Base-by-base conservation (phyloP, 2,797 vertebrate genomes). In the Lophius americanus region DNA sequence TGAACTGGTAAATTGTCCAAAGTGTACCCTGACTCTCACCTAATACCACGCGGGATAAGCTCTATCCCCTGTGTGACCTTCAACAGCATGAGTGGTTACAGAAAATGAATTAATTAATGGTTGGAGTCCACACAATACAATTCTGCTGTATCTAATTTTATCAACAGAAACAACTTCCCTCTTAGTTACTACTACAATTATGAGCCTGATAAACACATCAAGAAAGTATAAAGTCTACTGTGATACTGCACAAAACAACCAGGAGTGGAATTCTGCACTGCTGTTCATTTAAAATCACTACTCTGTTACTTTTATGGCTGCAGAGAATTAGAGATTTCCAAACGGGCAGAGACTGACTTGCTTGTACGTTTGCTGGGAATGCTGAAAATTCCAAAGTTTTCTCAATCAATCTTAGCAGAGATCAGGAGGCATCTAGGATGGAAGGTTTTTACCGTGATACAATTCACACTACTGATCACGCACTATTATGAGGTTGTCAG, bases 311-410 rank as follows among this genome's bases (percentile, higher is more conserved):
- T 23, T 8, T 1, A 47, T 4, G 14, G 52, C 58, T 68, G 63
- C 64, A 51, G 33, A 58, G 1, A 54, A 55, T 51, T 60, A 1
- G 13, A 56, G 32, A 42, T 55, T 36, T 37, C 47, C 38, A 42
- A 62, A 23, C 3, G n/a, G 48, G 3, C 5, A 0, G 32, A 55
- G 14, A 42, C 32, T 64, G 44, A 48, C 4, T 9, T 10, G 50
- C 9, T 48, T 1, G 52, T 42, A 11, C 44, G 13, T 62, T 63
- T 53, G 7, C n/a, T n/a, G 35, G 13, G 50, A 38, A 50, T 50
- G 38, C 23, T 70, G 61, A 3, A 64, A 10, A 51, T 66, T 47
- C 44, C 6, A 41, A 59, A 46, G 3, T n/a, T 36, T 44, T 50
- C 2, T 62, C 35, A 70, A 14, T 23, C n/a, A 36, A 37, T 44